Percentiles rank a stretch among this genome's conserved stretches.
Evolutionary conservation across 1,140 invertebrate species (phyloP).

Genomic region (Diorhabda sublineata): DNA sequence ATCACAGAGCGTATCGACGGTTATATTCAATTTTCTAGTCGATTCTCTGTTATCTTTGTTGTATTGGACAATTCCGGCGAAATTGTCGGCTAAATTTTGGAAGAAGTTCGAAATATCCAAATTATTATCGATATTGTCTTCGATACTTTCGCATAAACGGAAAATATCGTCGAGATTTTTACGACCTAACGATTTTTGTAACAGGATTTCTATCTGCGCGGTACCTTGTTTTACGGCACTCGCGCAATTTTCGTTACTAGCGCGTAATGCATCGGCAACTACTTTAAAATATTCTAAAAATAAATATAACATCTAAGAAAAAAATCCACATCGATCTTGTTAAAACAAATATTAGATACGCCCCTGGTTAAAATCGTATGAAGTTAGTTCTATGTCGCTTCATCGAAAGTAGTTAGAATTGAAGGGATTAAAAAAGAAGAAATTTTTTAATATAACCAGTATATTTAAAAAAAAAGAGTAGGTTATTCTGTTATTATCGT

Average conservation of each 20-base stretch:
- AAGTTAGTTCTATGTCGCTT: too few relatives aligned
- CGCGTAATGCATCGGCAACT: conserved; percentile 63
- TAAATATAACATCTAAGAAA: conserved; percentile 13
- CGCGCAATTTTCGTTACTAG: conserved; percentile 61
- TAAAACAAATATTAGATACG: too few relatives aligned
- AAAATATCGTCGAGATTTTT: conserved; percentile 63
- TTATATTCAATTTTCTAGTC: conserved; percentile 65
- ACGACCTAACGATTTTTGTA: conserved; percentile 59
- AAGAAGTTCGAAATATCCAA: conserved; percentile 79
- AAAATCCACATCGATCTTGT: too few relatives aligned
- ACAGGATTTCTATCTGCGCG: conserved; percentile 59
- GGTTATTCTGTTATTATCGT: too few relatives aligned
- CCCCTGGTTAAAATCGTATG: too few relatives aligned
- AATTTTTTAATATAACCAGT: too few relatives aligned
- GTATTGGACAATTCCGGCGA: conserved; percentile 84
- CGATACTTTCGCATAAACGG: conserved; percentile 72
- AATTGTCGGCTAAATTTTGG: conserved; percentile 75
- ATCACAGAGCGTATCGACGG: conserved; percentile 72
- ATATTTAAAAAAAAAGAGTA: too few relatives aligned
- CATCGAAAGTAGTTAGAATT: too few relatives aligned
- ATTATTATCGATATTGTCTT: conserved; percentile 56
- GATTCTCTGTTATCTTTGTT: conserved; percentile 84
- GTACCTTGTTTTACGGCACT: conserved; percentile 60
- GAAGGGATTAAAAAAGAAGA: too few relatives aligned
- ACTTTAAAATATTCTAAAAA: conserved; percentile 71